Evolutionary conservation across 2,888 invertebrate species (phyloP), one percentile per base, ranked within the genome.

Genomic region (Patella caerulea): DNA sequence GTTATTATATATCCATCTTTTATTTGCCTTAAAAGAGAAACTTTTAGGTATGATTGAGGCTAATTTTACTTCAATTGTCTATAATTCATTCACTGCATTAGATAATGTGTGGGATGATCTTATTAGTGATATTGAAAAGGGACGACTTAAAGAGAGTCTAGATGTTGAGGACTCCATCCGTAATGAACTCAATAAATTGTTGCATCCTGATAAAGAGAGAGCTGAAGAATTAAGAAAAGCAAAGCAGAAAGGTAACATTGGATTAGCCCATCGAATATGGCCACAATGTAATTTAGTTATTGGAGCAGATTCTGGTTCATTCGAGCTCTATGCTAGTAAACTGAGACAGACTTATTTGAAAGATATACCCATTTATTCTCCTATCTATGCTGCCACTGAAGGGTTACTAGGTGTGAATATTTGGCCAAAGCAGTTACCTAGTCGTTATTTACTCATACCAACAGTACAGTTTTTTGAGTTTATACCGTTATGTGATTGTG

Each of bases 321-420:
- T 90, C 86, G 85, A 86, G 52, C 79, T 89, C 24, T 90, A 90
- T 77, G 89, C 80, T 14, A 73, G 29, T 29, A 85, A 84, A 70
- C 78, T 89, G 72, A 76, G 86, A 71, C 83, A 86, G 70, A 83
- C 84, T 0, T 86, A 85, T 76, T 84, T 84, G 77, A 84, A 78
- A n/a, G 89, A 84, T 17, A 84, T 88, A 9, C 88, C 87, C 5
- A 75, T 89, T 11, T 91, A 90, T 78, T 90, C 90, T 0, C 89
- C 91, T 0, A 78, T 90, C 19, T 91, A 91, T 84, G 90, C 88
- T 19, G 91, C 91, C 11, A 91, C 91, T 17, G 92, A 92, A 78
- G 91, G 88, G n/a, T 78, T 89, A 17, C 74, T 88, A 17, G 89
- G 89, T 3, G 76, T 88, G 19, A 88, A 89, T 72, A 86, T 89